Evolutionary conservation across 2,888 invertebrate species (phyloP).

Genomic region (Drosophila engyochracea): DNA sequence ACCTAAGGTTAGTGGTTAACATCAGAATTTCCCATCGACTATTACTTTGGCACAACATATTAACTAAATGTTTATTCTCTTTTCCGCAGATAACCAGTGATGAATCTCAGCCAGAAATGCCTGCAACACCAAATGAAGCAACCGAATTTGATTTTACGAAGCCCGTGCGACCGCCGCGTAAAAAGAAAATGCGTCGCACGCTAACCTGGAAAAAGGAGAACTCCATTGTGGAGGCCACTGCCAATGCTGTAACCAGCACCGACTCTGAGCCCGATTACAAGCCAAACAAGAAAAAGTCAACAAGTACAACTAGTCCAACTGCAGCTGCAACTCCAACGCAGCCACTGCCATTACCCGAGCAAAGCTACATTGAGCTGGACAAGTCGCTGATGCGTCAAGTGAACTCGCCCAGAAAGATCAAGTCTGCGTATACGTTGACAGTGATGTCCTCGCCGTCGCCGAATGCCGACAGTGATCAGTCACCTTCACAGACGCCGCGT

Average conservation of each 20-base stretch:
- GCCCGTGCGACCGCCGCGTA: conserved; percentile 74
- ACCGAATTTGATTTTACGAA: conserved; percentile 69
- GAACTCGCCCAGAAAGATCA: conserved; percentile 80
- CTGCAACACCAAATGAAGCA: conserved; percentile 9
- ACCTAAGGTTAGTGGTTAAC: conserved; percentile 75
- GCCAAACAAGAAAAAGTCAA: conserved; percentile 56
- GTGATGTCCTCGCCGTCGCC: conserved; percentile 79
- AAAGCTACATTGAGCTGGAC: conserved; percentile 68
- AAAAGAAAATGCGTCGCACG: conserved; percentile 80
- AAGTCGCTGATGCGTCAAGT: conserved; percentile 71
- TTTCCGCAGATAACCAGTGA: conserved; percentile 72
- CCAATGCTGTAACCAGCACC: conserved; percentile 71
- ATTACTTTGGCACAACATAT: not conserved
- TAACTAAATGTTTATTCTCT: not conserved
- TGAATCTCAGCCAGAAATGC: conserved; percentile 73
- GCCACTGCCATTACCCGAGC: conserved; percentile 27
- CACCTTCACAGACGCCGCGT: conserved; percentile 62
- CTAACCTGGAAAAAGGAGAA: conserved; percentile 80
- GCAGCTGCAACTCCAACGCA: not conserved
- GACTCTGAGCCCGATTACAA: conserved; percentile 81
- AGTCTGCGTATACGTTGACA: conserved; percentile 80
- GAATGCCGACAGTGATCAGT: conserved; percentile 74
- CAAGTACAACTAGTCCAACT: not conserved
- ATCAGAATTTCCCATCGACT: not conserved
- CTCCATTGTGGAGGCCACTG: conserved; percentile 70